Conservation (phyloP, 1,140 invertebrate species). For the Stegodyphus mimosarum region DNA sequence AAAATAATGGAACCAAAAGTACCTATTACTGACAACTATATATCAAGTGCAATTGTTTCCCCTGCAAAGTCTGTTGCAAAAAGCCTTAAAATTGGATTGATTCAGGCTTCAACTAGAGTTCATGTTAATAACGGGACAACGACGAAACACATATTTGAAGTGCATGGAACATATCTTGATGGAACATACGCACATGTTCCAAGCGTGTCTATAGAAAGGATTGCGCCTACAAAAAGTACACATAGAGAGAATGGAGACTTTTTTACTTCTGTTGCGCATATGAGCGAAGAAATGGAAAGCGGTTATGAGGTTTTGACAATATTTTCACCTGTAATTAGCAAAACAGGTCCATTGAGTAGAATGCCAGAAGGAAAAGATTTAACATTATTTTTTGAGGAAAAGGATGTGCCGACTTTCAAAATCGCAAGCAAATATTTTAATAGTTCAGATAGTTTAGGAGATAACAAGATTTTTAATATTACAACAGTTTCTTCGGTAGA, state of each 20-base stretch:
- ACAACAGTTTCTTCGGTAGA: background rate
- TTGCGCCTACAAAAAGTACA: background rate
- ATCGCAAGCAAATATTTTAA: background rate
- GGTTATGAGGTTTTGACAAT: constrained; percentile 10
- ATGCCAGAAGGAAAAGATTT: background rate
- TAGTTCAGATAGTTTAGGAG: background rate
- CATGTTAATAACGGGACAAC: constrained; percentile 76
- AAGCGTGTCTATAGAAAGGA: constrained; percentile 25
- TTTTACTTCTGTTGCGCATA: background rate
- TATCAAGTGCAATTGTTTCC: no score
- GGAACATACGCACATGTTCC: constrained; percentile 81
- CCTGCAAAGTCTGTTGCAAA: background rate
- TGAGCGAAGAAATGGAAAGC: no score
- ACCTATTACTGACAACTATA: constrained; percentile 15
- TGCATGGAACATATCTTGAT: constrained; percentile 84
- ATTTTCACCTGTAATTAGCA: background rate
- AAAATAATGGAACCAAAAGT: constrained; percentile 62
- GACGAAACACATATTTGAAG: constrained; percentile 77
- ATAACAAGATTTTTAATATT: background rate
- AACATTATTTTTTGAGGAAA: background rate
- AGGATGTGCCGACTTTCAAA: background rate
- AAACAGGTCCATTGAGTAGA: background rate
- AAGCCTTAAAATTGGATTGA: constrained; percentile 63
- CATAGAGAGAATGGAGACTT: background rate
- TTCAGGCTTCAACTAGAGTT: constrained; percentile 67